A percentile compares a stretch with the other conserved stretches of the same genome.
These are phyloP conservation scores for Panthera leo DNA, from an alignment of 2,113 vertebrate genomes.

Conservation along the genomic window DNA sequence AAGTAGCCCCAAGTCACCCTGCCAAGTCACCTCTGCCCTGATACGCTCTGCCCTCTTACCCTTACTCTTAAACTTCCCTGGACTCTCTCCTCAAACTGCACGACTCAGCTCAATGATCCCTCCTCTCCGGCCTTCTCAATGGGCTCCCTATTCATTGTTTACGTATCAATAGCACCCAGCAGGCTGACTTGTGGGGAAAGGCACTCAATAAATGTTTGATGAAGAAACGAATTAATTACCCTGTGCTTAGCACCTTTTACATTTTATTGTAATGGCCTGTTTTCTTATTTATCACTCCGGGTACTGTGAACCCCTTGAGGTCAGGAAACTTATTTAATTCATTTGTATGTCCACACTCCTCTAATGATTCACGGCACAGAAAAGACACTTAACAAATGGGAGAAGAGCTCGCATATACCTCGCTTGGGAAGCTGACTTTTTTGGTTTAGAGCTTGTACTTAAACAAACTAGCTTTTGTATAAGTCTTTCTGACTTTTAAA, in stretches of 20 bases:
- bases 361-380: background rate
- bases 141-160: background rate
- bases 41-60: no score
- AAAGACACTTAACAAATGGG: background rate
- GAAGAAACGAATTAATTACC: conserved; percentile 23
- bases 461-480: background rate
- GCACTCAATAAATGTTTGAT: conserved; percentile 51
- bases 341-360: background rate
- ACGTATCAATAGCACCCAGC: background rate
- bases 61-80: background rate
- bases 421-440: background rate
- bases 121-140: background rate
- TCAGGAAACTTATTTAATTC: background rate
- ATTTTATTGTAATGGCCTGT: background rate
- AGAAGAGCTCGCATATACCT: background rate
- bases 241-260: conserved; percentile 3
- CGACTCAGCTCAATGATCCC: rapidly evolving
- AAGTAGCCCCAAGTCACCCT: background rate
- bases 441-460: background rate
- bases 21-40: background rate
- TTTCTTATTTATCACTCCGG: conserved; percentile 38
- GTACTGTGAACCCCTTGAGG: background rate
- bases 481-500: background rate
- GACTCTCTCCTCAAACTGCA: background rate
- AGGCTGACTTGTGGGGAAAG: background rate